Evolutionary conservation across 2,113 vertebrate genomes (phyloP), one percentile per base, ranked within the genome.

Genomic region (Tupaia chinensis): DNA sequence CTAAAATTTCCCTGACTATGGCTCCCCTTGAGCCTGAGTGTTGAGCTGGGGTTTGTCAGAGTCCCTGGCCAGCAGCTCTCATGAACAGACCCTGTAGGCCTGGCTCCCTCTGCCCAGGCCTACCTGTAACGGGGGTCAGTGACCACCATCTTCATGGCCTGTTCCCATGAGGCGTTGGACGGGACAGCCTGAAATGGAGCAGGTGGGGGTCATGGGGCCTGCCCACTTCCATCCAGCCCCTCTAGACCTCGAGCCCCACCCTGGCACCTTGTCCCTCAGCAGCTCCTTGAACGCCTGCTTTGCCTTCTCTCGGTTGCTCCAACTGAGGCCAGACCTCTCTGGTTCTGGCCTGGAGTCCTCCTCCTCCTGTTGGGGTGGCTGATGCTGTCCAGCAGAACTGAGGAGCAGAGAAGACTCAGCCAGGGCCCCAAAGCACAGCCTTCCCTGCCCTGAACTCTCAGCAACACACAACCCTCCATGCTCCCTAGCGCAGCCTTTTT

Each of bases 221-320:
- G 94, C 27, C 78, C 66, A 25, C 44, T 25, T 92, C 69, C 44
- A 69, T 73, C 12, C 44, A 44, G 44, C 80, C 70, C 88, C 81
- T 93, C 73, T 81, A 93, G 65, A 69, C 65, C 96, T 92, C 82
- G 68, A 88, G 53, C 90, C 79, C 89, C 65, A 66, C 32, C 60
- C 78, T 25, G 70, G 85, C 93, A 98, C 98, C 98, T 98, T 98
- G 78, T 98, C 98, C 90, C 98, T 98, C 65, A 98, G 97, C 92
- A 98, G 97, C 32, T 98, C 98, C 95, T 98, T 98, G 94, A 98
- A 98, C n/a, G 98, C 98, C 94, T 98, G 98, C 29, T 98, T 98
- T 79, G 98, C 98, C 89, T 98, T 98, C 81, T 98, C 98, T 70
- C 98, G 98, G 93, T 96, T 98, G 97, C 96, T 98, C 98, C 98